Evolutionary conservation across 2,888 invertebrate species (phyloP).

Genomic region (Nephrotoma flavescens): DNA sequence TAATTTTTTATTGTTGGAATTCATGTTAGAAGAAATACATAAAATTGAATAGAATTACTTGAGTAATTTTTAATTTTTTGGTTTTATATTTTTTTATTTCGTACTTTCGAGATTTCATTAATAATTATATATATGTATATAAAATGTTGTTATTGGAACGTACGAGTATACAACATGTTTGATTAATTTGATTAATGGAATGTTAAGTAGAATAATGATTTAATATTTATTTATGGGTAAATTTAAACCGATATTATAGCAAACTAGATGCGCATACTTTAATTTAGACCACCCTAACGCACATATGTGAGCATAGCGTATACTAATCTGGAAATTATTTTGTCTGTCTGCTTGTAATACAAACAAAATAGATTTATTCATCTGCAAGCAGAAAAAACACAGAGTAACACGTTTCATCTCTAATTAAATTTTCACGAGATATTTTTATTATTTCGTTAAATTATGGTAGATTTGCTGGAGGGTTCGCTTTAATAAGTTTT

Average conservation of each 20-base stretch:
- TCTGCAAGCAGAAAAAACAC: background rate
- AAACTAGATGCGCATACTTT: background rate
- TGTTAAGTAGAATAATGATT: background rate
- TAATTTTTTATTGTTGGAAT: background rate
- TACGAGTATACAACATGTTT: background rate
- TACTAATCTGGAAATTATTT: background rate
- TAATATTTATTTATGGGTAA: background rate
- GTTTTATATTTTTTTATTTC: background rate
- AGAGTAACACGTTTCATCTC: background rate
- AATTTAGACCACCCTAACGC: background rate
- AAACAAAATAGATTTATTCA: background rate
- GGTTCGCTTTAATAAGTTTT: background rate
- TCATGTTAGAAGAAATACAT: background rate
- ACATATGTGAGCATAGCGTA: too few species aligned
- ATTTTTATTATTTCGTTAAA: background rate
- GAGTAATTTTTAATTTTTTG: background rate
- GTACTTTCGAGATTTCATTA: background rate
- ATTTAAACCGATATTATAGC: background rate
- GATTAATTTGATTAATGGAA: background rate
- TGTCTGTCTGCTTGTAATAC: background rate
- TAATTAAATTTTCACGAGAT: background rate
- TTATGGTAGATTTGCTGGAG: background rate
- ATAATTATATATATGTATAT: background rate
- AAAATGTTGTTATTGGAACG: background rate
- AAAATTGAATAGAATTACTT: background rate